Evolutionary conservation across 92 coral and sea anemone genomes (phyloP).

Genomic region (Siderastrea siderea): DNA sequence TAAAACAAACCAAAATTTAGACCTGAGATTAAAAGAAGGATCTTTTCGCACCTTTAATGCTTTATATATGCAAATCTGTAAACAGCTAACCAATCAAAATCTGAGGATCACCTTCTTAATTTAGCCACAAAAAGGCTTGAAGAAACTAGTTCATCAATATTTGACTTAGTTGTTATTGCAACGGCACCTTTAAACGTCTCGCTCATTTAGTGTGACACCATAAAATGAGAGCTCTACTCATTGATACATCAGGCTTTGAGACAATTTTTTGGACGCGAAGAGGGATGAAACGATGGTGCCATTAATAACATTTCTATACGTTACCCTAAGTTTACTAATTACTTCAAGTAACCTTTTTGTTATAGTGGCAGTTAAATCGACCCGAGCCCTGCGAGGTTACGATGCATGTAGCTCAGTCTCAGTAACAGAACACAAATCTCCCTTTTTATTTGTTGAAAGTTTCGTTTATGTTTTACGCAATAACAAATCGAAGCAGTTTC

Average conservation of each 20-base stretch:
- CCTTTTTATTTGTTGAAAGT: too few relatives aligned
- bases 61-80: not conserved
- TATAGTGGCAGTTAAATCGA: constrained; percentile 53
- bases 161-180: not conserved
- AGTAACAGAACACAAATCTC: too few relatives aligned
- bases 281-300: constrained; percentile 7
- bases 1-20: too few relatives aligned
- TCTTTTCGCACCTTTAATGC: not conserved
- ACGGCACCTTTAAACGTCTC: not conserved
- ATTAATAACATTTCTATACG: constrained; percentile 29
- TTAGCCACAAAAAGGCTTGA: not conserved
- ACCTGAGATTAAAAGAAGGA: not conserved
- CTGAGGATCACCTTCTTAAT: not conserved
- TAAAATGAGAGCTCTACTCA: too few relatives aligned
- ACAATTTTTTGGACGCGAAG: not conserved
- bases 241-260: too few relatives aligned
- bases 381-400: constrained; percentile 34
- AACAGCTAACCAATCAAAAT: not conserved
- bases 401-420: too few relatives aligned
- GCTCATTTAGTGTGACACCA: too few relatives aligned
- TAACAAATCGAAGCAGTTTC: too few relatives aligned
- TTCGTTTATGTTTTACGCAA: too few relatives aligned
- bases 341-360: constrained; percentile 52
- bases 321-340: constrained; percentile 43
- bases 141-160: not conserved